Percentiles rank a stretch among this genome's conserved stretches.
phyloP scores from a whole-genome alignment of 2,888 invertebrate genomes.

The Polylopha cassiicola region DNA sequence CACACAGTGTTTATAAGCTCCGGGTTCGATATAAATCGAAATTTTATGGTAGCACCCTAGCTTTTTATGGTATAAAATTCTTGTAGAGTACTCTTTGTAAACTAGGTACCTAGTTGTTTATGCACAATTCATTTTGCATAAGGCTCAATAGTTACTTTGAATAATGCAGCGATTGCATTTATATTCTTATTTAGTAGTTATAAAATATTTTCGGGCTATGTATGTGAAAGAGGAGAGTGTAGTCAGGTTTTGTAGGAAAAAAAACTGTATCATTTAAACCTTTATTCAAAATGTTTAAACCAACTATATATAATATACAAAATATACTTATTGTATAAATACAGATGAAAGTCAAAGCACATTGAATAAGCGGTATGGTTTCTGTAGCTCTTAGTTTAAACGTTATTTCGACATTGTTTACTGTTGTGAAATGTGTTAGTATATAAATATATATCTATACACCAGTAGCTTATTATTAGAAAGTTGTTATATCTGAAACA shows the following conservation, averaged over 20 bases:
- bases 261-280: slow-evolving; percentile 8
- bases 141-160: not conserved
- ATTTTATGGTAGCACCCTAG: no score
- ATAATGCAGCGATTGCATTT: slow-evolving; percentile 12
- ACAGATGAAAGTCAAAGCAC: slow-evolving; percentile 5
- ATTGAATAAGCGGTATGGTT: no score
- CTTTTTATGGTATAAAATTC: no score
- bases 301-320: slow-evolving; percentile 9
- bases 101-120: slow-evolving; percentile 3
- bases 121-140: slow-evolving; percentile 1
- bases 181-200: not conserved
- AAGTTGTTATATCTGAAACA: slow-evolving; percentile 15
- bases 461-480: slow-evolving; percentile 20
- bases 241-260: no score
- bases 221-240: no score
- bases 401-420: slow-evolving; percentile 14
- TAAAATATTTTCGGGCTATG: no score
- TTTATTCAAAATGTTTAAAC: slow-evolving; percentile 8
- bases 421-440: slow-evolving; percentile 20
- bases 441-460: no score
- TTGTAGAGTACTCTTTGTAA: slow-evolving; percentile 4
- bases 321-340: slow-evolving; percentile 13
- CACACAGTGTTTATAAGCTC: slow-evolving; percentile 22
- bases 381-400: slow-evolving; percentile 11
- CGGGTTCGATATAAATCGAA: no score